These are phyloP conservation scores for Margaritifera margaritifera DNA, from an alignment of 2,888 invertebrate species.

Conservation along the genomic window DNA sequence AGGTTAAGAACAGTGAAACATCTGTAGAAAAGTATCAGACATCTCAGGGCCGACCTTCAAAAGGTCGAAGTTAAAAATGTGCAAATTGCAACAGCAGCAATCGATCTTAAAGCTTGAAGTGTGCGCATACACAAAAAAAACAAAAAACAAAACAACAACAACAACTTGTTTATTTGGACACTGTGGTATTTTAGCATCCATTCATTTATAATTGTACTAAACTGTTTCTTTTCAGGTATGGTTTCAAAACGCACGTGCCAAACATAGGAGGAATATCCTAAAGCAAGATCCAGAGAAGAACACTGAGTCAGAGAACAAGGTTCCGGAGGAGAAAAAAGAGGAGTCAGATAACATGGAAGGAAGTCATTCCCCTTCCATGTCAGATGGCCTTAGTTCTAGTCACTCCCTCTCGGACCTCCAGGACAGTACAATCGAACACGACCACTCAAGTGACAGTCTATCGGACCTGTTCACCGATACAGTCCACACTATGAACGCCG, in stretches of 20 bases:
- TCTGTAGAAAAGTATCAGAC: too few species aligned
- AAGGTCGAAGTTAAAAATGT: too few species aligned
- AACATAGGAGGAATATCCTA: conserved; percentile 92
- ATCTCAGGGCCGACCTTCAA: too few species aligned
- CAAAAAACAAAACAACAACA: too few species aligned
- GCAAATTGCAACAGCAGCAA: too few species aligned
- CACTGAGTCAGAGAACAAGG: conserved; percentile 12
- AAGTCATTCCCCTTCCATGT: conserved; percentile 61
- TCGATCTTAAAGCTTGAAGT: too few species aligned
- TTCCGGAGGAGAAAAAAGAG: conserved; percentile 29
- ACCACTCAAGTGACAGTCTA: conserved; percentile 54
- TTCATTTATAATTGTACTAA: too few species aligned
- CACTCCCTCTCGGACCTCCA: conserved; percentile 57
- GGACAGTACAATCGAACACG: conserved; percentile 56
- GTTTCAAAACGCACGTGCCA: conserved; percentile 99
- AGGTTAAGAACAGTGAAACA: too few species aligned
- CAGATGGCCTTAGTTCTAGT: conserved; percentile 61
- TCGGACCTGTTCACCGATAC: conserved; percentile 59
- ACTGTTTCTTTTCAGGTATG: conserved; percentile 84
- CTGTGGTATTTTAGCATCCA: not conserved
- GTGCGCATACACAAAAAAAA: too few species aligned
- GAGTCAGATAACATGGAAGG: conserved; percentile 39
- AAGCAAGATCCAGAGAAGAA: conserved; percentile 55
- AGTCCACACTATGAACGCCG: conserved; percentile 38
- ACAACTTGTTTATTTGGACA: not conserved